These are phyloP conservation scores for Prionailurus bengalensis DNA, from an alignment of 2,113 vertebrate species.

Conservation along the genomic window DNA sequence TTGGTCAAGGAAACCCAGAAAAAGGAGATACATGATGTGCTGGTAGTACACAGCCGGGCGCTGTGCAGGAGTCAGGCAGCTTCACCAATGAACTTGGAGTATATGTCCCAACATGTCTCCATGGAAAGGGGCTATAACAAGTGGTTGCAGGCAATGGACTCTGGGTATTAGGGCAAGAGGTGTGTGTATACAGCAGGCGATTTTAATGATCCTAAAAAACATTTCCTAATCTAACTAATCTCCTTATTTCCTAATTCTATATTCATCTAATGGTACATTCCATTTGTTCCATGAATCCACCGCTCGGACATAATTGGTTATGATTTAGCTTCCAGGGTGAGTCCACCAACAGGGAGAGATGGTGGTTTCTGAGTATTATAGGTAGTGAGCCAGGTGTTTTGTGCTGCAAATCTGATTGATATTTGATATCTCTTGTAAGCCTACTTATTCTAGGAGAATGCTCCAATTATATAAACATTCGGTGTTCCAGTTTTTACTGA, in stretches of 20 bases:
- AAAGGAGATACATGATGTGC: not conserved
- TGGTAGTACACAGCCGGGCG: fast-evolving
- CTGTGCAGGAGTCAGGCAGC: too few relatives aligned
- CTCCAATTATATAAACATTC: not conserved
- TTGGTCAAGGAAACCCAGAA: not conserved
- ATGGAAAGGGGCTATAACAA: not conserved
- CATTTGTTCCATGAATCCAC: not conserved
- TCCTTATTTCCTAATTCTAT: not conserved
- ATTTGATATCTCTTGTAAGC: not conserved
- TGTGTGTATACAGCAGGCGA: not conserved
- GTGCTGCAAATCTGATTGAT: not conserved
- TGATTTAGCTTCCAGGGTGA: not conserved
- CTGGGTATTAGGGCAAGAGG: not conserved
- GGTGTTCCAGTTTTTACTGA: not conserved
- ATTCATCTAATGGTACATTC: not conserved
- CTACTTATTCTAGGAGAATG: not conserved
- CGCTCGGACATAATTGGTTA: not conserved
- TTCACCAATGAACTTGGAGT: fast-evolving
- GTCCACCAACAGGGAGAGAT: not conserved
- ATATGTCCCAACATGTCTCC: not conserved
- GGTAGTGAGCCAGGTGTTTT: not conserved
- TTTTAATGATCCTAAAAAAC: not conserved
- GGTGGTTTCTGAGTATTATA: not conserved
- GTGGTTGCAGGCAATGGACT: not conserved
- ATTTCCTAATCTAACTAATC: not conserved